Percentiles rank a stretch among this genome's conserved stretches.
Evolutionary conservation across 2,113 vertebrate genomes (phyloP).

Genomic region (Crotalus viridis): DNA sequence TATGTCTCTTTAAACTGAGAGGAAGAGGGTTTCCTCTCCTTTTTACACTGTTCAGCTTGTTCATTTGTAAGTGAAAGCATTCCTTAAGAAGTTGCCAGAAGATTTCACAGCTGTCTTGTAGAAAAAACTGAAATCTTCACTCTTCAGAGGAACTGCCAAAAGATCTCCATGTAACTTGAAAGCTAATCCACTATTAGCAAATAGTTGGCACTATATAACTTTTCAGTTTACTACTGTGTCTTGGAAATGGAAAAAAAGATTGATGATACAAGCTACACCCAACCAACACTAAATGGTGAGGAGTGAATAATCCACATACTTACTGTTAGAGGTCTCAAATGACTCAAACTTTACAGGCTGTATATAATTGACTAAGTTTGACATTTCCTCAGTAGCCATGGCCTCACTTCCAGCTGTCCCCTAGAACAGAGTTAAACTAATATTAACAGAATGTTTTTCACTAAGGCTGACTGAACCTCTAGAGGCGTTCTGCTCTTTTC

Average conservation of each 20-base stretch:
- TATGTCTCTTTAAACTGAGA: too few relatives aligned
- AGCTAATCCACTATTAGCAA: not conserved
- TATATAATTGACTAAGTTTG: constrained; percentile 96
- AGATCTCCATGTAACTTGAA: not conserved
- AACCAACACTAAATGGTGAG: not conserved
- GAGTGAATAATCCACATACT: constrained; percentile 48
- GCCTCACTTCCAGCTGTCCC: constrained; percentile 94
- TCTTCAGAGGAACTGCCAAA: not conserved
- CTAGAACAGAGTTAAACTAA: constrained; percentile 61
- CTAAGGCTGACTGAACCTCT: not conserved
- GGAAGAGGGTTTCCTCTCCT: not conserved
- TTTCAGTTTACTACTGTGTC: not conserved
- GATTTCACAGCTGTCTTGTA: not conserved
- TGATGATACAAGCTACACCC: not conserved
- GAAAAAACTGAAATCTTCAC: not conserved
- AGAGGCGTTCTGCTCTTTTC: not conserved
- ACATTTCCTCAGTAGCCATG: constrained; percentile 97
- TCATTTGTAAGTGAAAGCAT: not conserved
- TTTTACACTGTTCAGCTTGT: not conserved
- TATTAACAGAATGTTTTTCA: not conserved
- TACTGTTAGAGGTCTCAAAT: constrained; percentile 95
- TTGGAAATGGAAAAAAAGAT: not conserved
- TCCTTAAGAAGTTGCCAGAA: not conserved
- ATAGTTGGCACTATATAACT: not conserved
- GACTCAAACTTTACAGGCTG: constrained; percentile 96